A percentile compares a stretch with the other conserved stretches of the same genome.
These are phyloP conservation scores for Tachysurus fulvidraco DNA, from an alignment of 2,113 vertebrate genomes.

Conservation along the genomic window DNA sequence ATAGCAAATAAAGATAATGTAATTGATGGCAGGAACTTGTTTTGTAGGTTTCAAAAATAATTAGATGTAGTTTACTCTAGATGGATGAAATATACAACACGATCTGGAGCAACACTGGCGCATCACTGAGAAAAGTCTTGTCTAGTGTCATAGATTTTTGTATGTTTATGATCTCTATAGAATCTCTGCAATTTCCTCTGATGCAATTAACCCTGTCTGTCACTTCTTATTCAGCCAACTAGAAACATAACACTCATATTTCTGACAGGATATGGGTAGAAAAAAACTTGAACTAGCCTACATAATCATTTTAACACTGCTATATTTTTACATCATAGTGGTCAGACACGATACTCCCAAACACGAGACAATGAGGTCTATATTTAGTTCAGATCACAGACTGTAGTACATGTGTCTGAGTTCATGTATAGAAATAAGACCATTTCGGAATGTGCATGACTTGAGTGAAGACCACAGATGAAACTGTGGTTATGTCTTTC, in stretches of 20 bases:
- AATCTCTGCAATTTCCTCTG: background rate
- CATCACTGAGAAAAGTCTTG: background rate
- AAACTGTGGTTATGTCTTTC: background rate
- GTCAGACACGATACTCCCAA: background rate
- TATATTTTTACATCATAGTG: background rate
- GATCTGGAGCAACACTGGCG: background rate
- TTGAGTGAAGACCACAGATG: background rate
- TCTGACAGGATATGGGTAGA: background rate
- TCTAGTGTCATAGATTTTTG: background rate
- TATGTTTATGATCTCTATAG: background rate
- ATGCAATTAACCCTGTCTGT: background rate
- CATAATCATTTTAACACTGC: background rate
- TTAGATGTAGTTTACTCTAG: background rate
- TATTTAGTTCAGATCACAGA: background rate
- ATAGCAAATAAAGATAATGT: background rate
- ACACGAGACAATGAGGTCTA: background rate
- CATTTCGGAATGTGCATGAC: background rate
- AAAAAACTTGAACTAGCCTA: background rate
- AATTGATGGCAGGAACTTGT: background rate
- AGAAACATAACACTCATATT: background rate
- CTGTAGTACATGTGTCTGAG: background rate
- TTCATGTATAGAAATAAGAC: background rate
- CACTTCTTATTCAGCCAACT: background rate
- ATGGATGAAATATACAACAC: background rate
- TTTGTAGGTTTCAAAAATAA: background rate